Conservation (phyloP, 1,140 invertebrate species). For the Ceratoteleas bidentatus region DNA sequence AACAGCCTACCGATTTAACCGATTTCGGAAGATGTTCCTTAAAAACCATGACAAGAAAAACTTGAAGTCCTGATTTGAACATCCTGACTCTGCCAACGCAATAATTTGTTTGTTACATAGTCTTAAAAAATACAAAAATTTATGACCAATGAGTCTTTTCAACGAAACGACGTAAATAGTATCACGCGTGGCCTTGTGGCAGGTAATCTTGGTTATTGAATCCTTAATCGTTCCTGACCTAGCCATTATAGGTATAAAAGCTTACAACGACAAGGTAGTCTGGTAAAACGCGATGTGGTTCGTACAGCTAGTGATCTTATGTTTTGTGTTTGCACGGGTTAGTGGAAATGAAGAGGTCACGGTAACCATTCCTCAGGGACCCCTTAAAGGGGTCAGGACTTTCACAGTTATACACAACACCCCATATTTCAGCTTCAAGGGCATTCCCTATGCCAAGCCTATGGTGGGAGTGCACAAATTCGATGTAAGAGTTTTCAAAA, state of each 20-base stretch:
- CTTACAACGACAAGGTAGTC: not conserved
- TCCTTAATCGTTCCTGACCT: slow-evolving; percentile 27
- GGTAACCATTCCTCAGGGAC: slow-evolving; percentile 73
- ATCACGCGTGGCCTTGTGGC: slow-evolving; percentile 28
- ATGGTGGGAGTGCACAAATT: slow-evolving; percentile 86
- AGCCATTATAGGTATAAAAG: slow-evolving; percentile 58
- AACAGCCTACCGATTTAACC: too few species aligned
- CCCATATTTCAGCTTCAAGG: slow-evolving; percentile 82
- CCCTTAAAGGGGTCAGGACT: slow-evolving; percentile 70
- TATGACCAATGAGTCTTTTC: too few species aligned
- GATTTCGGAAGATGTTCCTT: too few species aligned
- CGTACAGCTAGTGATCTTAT: slow-evolving; percentile 54
- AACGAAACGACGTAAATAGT: slow-evolving; percentile 5
- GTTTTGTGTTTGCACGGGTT: slow-evolving; percentile 38
- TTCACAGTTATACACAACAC: slow-evolving; percentile 66
- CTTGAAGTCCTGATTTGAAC: too few species aligned
- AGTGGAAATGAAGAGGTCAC: slow-evolving; percentile 68
- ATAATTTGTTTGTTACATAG: too few species aligned
- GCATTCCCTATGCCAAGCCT: slow-evolving; percentile 85
- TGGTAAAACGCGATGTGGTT: slow-evolving; percentile 66
- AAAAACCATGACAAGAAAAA: too few species aligned
- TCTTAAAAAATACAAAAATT: too few species aligned
- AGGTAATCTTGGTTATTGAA: slow-evolving; percentile 59
- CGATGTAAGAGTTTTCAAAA: slow-evolving; percentile 77
- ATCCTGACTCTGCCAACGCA: too few species aligned